A percentile compares a stretch with the other conserved stretches of the same genome.
Conservation (phyloP, 2,797 vertebrate species). For the Schizothorax lantsangensis region DNA sequence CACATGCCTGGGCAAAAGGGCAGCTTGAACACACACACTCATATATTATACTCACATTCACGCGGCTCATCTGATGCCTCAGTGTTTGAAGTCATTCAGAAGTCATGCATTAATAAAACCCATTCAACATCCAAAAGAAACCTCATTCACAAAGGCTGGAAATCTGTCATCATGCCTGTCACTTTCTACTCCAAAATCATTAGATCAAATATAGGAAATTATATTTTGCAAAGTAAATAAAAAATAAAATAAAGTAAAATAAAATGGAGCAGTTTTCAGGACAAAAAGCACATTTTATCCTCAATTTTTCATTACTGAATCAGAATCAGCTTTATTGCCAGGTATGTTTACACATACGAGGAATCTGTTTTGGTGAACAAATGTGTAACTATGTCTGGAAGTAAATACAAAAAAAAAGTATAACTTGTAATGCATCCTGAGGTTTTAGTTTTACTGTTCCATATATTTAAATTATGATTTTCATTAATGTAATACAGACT, state of each 20-base stretch:
- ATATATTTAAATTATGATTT: neutral
- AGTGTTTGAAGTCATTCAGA: constrained; percentile 38
- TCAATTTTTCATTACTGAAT: neutral
- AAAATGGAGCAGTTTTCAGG: neutral
- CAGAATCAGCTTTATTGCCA: neutral
- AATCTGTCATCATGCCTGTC: neutral
- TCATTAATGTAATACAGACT: neutral
- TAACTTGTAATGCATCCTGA: neutral
- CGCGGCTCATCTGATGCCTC: neutral
- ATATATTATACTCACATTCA: constrained; percentile 12
- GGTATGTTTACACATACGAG: too few species aligned
- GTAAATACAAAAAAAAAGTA: neutral
- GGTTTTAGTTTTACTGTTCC: neutral
- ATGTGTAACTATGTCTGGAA: too few species aligned
- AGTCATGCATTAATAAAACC: constrained; percentile 52
- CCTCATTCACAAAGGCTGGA: constrained; percentile 39
- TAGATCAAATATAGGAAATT: neutral
- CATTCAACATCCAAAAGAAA: constrained; percentile 30
- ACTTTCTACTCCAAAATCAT: neutral
- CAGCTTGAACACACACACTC: constrained; percentile 9
- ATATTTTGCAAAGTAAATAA: neutral
- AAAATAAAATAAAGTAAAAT: neutral
- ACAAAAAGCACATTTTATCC: neutral
- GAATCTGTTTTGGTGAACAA: too few species aligned
- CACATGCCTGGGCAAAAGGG: constrained; percentile 44